phyloP scores from a whole-genome alignment of 2,888 invertebrate genomes.

The Heteromurus nitidus region DNA sequence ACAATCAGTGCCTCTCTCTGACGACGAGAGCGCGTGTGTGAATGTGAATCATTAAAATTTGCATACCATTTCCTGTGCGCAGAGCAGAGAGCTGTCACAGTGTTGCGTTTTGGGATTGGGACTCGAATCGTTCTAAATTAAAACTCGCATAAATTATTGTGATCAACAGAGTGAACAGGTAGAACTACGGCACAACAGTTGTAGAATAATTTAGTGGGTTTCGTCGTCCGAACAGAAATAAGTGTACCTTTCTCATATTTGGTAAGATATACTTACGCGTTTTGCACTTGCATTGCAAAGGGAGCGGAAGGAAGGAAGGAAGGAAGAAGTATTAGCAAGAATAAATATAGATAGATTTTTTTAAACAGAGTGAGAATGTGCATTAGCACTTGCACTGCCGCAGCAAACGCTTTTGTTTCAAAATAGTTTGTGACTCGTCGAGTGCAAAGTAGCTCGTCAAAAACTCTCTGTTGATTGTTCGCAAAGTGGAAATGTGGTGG shows the following conservation, averaged over 20 bases:
- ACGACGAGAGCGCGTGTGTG: neutral
- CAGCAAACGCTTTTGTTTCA: neutral
- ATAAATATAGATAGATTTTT: no score
- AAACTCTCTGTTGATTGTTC: neutral
- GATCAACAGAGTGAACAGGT: neutral
- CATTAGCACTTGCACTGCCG: no score
- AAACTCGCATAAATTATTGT: constrained; percentile 10
- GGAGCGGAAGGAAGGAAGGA: constrained; percentile 5
- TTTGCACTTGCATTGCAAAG: no score
- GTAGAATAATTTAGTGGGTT: no score
- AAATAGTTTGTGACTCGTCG: neutral
- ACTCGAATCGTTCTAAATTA: constrained; percentile 9
- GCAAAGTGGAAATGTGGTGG: neutral
- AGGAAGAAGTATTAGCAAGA: neutral
- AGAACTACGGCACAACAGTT: no score
- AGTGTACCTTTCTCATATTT: no score
- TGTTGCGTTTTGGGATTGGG: neutral
- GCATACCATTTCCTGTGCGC: neutral
- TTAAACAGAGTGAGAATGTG: no score
- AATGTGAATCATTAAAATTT: neutral
- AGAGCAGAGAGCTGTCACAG: neutral
- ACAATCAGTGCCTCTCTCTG: neutral
- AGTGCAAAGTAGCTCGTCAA: no score
- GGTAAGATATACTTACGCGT: no score
- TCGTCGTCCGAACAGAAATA: no score